These are phyloP conservation scores for Schizopygopsis malacanthus DNA, from an alignment of 2,797 vertebrate species.

Conservation along the genomic window DNA sequence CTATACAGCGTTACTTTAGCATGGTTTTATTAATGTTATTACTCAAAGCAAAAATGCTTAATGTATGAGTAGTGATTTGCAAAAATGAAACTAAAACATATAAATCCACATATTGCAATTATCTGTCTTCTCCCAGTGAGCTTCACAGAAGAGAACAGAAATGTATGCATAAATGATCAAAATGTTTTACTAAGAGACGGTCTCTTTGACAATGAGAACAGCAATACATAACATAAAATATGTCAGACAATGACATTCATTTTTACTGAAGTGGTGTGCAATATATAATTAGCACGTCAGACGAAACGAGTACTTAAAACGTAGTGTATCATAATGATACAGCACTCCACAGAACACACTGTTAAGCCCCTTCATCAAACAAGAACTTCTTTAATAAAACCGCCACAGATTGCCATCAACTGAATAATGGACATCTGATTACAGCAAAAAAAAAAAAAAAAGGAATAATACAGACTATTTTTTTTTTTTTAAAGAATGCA, in stretches of 20 bases:
- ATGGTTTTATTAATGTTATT: not conserved
- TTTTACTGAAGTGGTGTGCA: conserved; percentile 10
- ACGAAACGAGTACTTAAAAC: conserved; percentile 67
- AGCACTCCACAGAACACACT: conserved; percentile 68
- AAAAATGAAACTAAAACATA: not conserved
- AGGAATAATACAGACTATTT: not conserved
- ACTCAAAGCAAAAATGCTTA: not conserved
- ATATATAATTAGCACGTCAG: conserved; percentile 58
- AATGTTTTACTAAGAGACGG: conserved; percentile 13
- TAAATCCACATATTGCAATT: not conserved
- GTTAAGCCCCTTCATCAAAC: conserved; percentile 72
- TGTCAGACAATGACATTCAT: conserved; percentile 24
- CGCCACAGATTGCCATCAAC: conserved; percentile 16
- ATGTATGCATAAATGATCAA: not conserved
- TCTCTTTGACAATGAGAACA: conserved; percentile 62
- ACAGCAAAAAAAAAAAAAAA: not conserved
- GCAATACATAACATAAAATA: not conserved
- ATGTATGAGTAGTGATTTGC: not conserved
- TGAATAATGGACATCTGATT: conserved; percentile 35
- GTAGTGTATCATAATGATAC: conserved; percentile 66
- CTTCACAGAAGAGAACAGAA: not conserved
- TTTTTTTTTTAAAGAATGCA: not conserved
- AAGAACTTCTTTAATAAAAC: conserved; percentile 68
- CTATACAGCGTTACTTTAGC: not conserved
- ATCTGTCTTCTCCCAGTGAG: not conserved